A percentile compares a stretch with the other conserved stretches of the same genome.
These are phyloP conservation scores for Sesia bembeciformis DNA, from an alignment of 2,888 invertebrate genomes.

Conservation along the genomic window DNA sequence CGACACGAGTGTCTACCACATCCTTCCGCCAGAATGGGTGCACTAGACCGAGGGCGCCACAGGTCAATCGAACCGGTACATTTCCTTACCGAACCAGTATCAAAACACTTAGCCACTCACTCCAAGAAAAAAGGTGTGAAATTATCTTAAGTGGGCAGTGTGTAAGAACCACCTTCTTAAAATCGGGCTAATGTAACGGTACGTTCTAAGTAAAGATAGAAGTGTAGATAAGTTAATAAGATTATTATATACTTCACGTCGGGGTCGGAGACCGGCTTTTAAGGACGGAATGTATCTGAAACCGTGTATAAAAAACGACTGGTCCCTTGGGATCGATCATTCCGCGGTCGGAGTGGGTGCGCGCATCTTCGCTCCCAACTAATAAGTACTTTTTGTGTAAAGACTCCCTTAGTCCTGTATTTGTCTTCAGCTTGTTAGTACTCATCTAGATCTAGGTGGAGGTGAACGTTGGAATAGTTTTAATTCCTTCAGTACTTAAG, in stretches of 20 bases:
- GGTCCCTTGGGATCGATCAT: conserved; percentile 64
- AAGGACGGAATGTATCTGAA: conserved; percentile 66
- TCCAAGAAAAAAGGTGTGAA: conserved; percentile 56
- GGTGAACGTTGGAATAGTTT: conserved; percentile 30
- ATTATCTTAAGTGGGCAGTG: conserved; percentile 65
- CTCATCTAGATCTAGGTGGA: conserved; percentile 22
- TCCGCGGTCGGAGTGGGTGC: conserved; percentile 57
- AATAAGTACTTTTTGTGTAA: conserved; percentile 35
- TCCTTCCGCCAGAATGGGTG: conserved; percentile 37
- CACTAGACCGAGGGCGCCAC: conserved; percentile 27
- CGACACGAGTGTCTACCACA: conserved; percentile 48
- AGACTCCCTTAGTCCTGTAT: conserved; percentile 5
- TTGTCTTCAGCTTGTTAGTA: conserved; percentile 17
- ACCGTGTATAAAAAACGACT: conserved; percentile 69
- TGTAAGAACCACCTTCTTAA: conserved; percentile 54
- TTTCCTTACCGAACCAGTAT: conserved; percentile 2
- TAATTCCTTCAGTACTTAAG: conserved; percentile 10
- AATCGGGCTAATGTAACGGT: conserved; percentile 64
- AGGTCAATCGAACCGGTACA: conserved; percentile 17
- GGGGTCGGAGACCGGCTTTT: conserved; percentile 66
- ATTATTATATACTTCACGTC: conserved; percentile 65
- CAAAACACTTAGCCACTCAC: conserved; percentile 47
- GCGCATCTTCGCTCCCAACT: conserved; percentile 52
- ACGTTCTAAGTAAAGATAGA: conserved; percentile 69
- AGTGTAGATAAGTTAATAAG: conserved; percentile 72